Base-by-base conservation (phyloP, 2,888 invertebrate genomes). In the Zhengitettix transpicula region DNA sequence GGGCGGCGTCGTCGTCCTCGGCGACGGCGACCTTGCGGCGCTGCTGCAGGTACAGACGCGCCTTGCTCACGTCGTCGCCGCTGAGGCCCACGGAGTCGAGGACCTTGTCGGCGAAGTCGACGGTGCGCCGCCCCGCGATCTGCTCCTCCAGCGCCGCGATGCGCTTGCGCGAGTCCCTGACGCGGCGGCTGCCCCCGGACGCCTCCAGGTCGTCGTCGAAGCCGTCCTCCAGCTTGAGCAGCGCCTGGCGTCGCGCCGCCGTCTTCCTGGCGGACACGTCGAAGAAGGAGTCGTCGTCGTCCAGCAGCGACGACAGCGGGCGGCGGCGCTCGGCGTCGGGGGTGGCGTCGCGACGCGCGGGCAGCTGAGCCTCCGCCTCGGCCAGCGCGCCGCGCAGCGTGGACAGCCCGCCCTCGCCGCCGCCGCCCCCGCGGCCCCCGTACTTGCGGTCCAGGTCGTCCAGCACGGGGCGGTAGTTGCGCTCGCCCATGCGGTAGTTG, bases 401-500 rank as follows among this genome's bases (percentile, higher is more conserved):
- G 44, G 52, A 17, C 17, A 58, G 14, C 52, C 41, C 55, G 15
- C 16, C 17, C 17, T 28, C 53, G 12, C 15, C 15, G 12, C 65
- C 1, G 53, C 15, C 17, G 53, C 16, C 12, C 53, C 17, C 12
- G 53, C 53, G 53, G 12, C 76, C 76, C 63, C 77, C 77, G 69
- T 80, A 79, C 73, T 87, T 88, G 65, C 84, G 81, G 71, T 89
- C 87, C 65, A 89, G 73, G 61, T 84, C 79, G 71, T 88, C 87
- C 55, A 89, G 74, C 65, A 87, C 83, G 12, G 87, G 82, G 66
- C 83, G 83, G 77, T 90, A 90, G 72, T 88, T 87, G 68, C 85
- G 86, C 74, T 89, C 86, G 60, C 89, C 89, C 70, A 87, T 85
- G 74, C 86, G 83, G 75, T 88, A 89, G 73, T 89, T 90, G 72